Evolutionary conservation across 2,113 vertebrate species (phyloP).

Genomic region (Onychostoma macrolepis): DNA sequence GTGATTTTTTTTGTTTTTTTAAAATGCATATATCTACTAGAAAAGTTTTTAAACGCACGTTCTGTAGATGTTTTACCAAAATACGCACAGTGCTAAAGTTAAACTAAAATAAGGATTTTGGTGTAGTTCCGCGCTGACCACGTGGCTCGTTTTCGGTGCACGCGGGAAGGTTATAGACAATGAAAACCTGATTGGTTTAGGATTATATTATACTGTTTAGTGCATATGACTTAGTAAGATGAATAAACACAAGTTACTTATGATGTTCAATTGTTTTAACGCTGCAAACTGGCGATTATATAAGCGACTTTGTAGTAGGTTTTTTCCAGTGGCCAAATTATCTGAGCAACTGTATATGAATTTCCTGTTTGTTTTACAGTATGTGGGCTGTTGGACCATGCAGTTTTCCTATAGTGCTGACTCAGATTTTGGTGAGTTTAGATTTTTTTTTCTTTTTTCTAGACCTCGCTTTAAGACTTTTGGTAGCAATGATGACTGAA

Average conservation of each 20-base stretch:
- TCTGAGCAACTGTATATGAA: too few relatives aligned
- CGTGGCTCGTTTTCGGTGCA: neutral
- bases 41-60: neutral
- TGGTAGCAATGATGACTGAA: slow-evolving; percentile 51
- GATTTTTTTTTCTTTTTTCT: neutral
- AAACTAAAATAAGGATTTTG: neutral
- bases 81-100: neutral
- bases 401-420: neutral
- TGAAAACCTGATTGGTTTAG: neutral
- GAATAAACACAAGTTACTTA: neutral
- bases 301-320: too few relatives aligned
- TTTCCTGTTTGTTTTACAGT: neutral
- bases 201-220: neutral
- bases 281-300: neutral
- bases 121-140: neutral
- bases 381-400: neutral
- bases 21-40: neutral
- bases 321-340: neutral
- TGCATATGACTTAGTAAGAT: neutral
- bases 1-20: too few relatives aligned
- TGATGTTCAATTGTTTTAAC: neutral
- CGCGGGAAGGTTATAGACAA: neutral
- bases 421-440: neutral
- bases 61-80: neutral
- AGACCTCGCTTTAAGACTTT: neutral